Evolutionary conservation across 2,888 invertebrate species (phyloP).

Genomic region (Xanthorhoe spadicearia): DNA sequence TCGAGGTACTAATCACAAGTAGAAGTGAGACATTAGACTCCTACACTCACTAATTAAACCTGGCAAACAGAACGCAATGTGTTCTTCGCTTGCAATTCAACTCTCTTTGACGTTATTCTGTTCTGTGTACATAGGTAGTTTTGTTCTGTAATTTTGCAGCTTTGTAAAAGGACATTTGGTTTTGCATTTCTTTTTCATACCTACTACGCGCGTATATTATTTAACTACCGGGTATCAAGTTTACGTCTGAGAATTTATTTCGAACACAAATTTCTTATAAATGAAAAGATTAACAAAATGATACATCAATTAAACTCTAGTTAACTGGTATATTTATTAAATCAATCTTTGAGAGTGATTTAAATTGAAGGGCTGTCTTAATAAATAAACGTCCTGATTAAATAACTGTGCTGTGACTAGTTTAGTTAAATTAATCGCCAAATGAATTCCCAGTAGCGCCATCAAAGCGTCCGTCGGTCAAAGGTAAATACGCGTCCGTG

Average conservation of each 20-base stretch:
- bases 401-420: background rate
- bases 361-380: background rate
- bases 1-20: background rate
- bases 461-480: conserved; percentile 6
- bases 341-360: background rate
- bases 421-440: conserved; percentile 1
- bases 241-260: too few species aligned
- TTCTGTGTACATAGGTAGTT: conserved; percentile 8
- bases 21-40: conserved; percentile 4
- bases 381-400: background rate
- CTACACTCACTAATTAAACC: conserved; percentile 20
- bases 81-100: conserved; percentile 20
- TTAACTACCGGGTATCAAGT: too few species aligned
- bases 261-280: too few species aligned
- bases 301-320: too few species aligned
- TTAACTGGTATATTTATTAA: too few species aligned
- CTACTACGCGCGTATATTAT: background rate
- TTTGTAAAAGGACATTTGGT: conserved; percentile 8
- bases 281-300: too few species aligned
- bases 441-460: conserved; percentile 1
- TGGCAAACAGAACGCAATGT: conserved; percentile 19
- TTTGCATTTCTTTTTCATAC: background rate
- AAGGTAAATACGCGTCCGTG: conserved; percentile 10
- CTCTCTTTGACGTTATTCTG: conserved; percentile 13
- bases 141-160: conserved; percentile 18